Conservation (phyloP, 2,113 vertebrate genomes). For the Platichthys flesus region DNA sequence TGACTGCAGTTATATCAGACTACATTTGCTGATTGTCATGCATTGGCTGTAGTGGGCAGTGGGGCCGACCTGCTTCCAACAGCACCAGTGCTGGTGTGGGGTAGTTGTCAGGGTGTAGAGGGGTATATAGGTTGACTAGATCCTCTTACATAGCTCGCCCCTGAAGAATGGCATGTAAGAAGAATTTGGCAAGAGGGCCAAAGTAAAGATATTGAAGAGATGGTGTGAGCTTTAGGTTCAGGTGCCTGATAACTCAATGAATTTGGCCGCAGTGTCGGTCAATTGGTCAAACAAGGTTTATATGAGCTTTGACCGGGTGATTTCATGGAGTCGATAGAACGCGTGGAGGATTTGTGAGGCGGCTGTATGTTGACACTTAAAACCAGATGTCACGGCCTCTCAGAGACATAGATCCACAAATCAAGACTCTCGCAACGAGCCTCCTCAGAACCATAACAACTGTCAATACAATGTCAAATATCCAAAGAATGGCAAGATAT, state of each 20-base stretch:
- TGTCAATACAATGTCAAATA: conserved; percentile 1
- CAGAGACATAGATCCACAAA: conserved; percentile 4
- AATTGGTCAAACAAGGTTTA: conserved; percentile 13
- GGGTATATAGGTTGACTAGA: not conserved
- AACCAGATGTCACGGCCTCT: conserved; percentile 6
- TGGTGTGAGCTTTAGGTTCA: conserved; percentile 10
- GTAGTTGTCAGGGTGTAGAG: no score
- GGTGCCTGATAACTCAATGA: no score
- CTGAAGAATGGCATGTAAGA: conserved; percentile 63
- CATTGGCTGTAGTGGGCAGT: conserved; percentile 20
- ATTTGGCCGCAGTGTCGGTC: conserved; percentile 19
- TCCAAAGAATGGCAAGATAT: not conserved
- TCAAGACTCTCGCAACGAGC: not conserved
- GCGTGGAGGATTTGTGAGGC: not conserved
- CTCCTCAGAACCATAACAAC: not conserved
- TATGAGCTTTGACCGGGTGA: conserved; percentile 3
- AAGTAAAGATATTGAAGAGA: conserved; percentile 42
- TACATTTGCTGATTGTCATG: conserved; percentile 6
- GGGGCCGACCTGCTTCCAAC: conserved; percentile 64
- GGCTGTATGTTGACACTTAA: conserved; percentile 14
- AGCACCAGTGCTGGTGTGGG: not conserved
- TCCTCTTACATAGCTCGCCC: conserved; percentile 73
- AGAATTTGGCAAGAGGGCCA: conserved; percentile 24
- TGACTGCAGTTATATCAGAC: conserved; percentile 29
- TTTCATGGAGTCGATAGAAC: conserved; percentile 11